Evolutionary conservation across 2,888 invertebrate species (phyloP).

Genomic region (Prenolepis imparis): DNA sequence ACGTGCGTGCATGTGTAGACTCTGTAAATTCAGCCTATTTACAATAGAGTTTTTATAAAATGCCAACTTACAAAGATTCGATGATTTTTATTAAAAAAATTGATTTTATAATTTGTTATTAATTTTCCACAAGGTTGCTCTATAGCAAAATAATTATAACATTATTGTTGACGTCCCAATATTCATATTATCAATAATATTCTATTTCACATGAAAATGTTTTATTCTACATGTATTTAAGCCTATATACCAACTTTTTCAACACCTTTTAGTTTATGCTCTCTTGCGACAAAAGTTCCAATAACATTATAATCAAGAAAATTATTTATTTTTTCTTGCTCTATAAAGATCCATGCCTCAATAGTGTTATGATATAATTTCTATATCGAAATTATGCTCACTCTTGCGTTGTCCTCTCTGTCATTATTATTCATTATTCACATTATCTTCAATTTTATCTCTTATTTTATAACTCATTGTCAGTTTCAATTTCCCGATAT

Average conservation of each 20-base stretch:
- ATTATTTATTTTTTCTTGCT: neutral
- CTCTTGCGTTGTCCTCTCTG: slow-evolving; percentile 13
- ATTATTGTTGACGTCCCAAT: neutral
- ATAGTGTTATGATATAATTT: slow-evolving; percentile 5
- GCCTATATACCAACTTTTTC: neutral
- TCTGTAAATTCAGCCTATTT: too few relatives aligned
- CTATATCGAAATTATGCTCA: slow-evolving; percentile 5
- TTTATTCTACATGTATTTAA: slow-evolving; percentile 1
- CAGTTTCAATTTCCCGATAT: neutral
- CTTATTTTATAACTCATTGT: neutral
- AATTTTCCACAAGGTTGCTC: neutral
- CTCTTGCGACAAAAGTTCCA: slow-evolving; percentile 2
- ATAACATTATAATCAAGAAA: neutral
- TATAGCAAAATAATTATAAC: neutral
- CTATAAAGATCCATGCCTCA: neutral
- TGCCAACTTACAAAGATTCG: too few relatives aligned
- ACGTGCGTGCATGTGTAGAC: too few relatives aligned
- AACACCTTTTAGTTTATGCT: neutral
- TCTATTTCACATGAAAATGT: too few relatives aligned
- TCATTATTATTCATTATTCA: neutral
- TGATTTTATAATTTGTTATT: neutral
- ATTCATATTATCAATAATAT: too few relatives aligned
- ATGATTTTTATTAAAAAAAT: too few relatives aligned
- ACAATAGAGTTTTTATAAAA: too few relatives aligned
- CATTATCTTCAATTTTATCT: neutral